These are phyloP conservation scores for Dicycla oo DNA, from an alignment of 2,888 invertebrate species.

Conservation along the genomic window DNA sequence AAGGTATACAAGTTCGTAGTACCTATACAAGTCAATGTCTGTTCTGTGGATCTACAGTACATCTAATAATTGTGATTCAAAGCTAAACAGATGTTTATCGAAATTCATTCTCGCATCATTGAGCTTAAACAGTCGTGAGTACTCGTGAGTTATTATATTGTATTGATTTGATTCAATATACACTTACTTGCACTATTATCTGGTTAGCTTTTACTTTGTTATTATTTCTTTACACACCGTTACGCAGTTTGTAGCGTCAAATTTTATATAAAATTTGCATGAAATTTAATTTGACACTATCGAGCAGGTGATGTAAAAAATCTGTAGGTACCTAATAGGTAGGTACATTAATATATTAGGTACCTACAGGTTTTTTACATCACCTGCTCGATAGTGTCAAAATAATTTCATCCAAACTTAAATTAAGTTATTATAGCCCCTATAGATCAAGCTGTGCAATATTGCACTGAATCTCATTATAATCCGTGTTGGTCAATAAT, in stretches of 20 bases:
- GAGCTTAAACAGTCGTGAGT: conserved; percentile 40
- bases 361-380: background rate
- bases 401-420: background rate
- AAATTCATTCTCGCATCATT: conserved; percentile 63
- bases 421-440: background rate
- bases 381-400: background rate
- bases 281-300: too few relatives aligned
- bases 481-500: background rate
- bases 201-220: background rate
- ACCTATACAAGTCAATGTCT: conserved; percentile 13
- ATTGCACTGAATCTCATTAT: background rate
- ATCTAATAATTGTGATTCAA: conserved; percentile 56
- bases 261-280: too few relatives aligned
- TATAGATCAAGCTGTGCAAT: background rate
- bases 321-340: background rate
- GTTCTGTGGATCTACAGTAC: conserved; percentile 8
- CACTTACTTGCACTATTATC: conserved; percentile 60
- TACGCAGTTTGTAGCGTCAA: background rate
- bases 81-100: conserved; percentile 65
- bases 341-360: too few relatives aligned
- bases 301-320: too few relatives aligned
- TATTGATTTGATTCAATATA: conserved; percentile 46
- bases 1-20: too few relatives aligned
- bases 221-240: background rate
- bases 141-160: conserved; percentile 61